Conservation (phyloP, 2,888 invertebrate genomes). For the Carpatolechia fugitivella region DNA sequence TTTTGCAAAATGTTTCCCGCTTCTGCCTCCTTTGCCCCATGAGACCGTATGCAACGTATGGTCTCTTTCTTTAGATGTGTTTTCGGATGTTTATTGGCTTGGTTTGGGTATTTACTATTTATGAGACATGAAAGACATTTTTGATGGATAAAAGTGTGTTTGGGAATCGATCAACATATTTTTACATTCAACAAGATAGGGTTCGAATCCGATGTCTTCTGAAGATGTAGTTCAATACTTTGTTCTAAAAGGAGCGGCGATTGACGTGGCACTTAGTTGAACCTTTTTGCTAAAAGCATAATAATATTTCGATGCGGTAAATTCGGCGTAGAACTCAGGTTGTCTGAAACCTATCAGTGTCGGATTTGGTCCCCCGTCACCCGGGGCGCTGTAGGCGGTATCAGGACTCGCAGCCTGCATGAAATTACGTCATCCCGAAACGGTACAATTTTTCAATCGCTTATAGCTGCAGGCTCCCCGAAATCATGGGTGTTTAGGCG, state of each 20-base stretch:
- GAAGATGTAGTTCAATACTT: too few species aligned
- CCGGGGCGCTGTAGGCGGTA: slow-evolving; percentile 30
- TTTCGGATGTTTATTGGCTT: slow-evolving; percentile 3
- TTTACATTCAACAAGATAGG: neutral
- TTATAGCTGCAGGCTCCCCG: slow-evolving; percentile 50
- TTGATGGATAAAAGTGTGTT: neutral
- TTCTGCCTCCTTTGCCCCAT: slow-evolving; percentile 20
- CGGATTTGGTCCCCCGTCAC: slow-evolving; percentile 29
- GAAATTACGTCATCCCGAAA: slow-evolving; percentile 56
- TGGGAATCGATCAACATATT: neutral
- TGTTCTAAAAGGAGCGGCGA: neutral
- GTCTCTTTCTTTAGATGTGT: slow-evolving; percentile 9
- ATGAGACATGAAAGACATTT: slow-evolving; percentile 8
- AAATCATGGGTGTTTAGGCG: slow-evolving; percentile 51
- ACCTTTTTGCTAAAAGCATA: neutral
- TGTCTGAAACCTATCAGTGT: slow-evolving; percentile 10
- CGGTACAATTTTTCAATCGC: slow-evolving; percentile 72
- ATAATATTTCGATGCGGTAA: neutral
- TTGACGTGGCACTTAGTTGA: too few species aligned
- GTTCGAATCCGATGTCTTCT: neutral
- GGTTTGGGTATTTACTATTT: slow-evolving; percentile 5
- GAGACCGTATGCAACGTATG: slow-evolving; percentile 21
- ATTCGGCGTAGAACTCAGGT: neutral
- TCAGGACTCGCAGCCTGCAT: slow-evolving; percentile 43
- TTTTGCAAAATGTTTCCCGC: slow-evolving; percentile 43